phyloP scores from a whole-genome alignment of 1,140 invertebrate species.

The Eupeodes corollae region DNA sequence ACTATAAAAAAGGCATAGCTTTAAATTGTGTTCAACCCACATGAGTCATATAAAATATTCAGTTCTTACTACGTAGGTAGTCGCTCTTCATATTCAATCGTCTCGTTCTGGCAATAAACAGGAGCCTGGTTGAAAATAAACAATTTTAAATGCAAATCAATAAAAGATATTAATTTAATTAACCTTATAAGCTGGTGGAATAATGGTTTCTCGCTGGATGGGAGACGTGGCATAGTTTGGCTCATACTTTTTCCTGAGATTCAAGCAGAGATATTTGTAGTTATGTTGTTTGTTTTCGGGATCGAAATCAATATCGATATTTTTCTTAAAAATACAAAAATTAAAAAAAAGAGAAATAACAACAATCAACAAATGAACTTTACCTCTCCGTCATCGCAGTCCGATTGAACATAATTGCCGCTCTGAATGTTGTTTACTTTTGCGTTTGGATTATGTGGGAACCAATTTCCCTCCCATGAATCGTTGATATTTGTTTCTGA shows the following conservation, averaged over 20 bases:
- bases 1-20: slow-evolving; percentile 40
- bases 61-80: slow-evolving; percentile 54
- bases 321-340: slow-evolving; percentile 44
- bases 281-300: slow-evolving; percentile 48
- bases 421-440: slow-evolving; percentile 9
- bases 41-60: neutral
- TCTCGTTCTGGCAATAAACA: slow-evolving; percentile 58
- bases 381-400: slow-evolving; percentile 66
- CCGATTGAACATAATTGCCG: slow-evolving; percentile 9
- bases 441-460: slow-evolving; percentile 28
- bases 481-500: slow-evolving; percentile 5
- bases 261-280: slow-evolving; percentile 43
- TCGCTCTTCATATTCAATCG: slow-evolving; percentile 50
- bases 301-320: slow-evolving; percentile 61
- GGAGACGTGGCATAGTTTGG: slow-evolving; percentile 42
- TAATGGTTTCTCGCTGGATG: slow-evolving; percentile 43
- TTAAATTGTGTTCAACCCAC: neutral
- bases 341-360: slow-evolving; percentile 7
- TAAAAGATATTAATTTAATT: too few relatives aligned
- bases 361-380: slow-evolving; percentile 7
- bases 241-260: slow-evolving; percentile 34
- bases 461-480: slow-evolving; percentile 39
- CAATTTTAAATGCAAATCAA: too few relatives aligned
- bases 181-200: slow-evolving; percentile 42
- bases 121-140: slow-evolving; percentile 40